phyloP scores from a whole-genome alignment of 2,113 vertebrate species.

The Monopterus albus region DNA sequence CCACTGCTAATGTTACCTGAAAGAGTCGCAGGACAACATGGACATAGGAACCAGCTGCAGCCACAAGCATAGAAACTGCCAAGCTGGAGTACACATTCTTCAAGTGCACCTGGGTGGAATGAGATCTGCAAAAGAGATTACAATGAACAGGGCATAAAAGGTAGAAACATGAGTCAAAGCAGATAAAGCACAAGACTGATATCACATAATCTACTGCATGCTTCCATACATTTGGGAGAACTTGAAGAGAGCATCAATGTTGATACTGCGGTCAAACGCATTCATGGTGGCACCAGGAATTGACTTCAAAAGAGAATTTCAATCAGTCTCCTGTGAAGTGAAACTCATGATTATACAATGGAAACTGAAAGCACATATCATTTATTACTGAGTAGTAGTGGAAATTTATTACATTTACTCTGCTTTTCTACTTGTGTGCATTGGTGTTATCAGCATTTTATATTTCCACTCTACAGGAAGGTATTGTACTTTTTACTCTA shows the following conservation, averaged over 20 bases:
- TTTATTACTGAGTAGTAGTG: neutral
- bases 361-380: neutral
- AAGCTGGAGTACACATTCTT: conserved; percentile 96
- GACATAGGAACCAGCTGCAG: conserved; percentile 88
- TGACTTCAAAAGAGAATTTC: conserved; percentile 16
- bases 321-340: conserved; percentile 4
- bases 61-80: conserved; percentile 91
- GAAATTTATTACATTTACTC: neutral
- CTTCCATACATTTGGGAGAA: conserved; percentile 94
- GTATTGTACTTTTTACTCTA: neutral
- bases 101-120: conserved; percentile 94
- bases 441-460: no score
- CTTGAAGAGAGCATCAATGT: conserved; percentile 91
- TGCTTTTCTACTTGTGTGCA: neutral
- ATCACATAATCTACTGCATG: neutral
- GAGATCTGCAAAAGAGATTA: conserved; percentile 80
- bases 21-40: conserved; percentile 89
- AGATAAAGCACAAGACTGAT: neutral
- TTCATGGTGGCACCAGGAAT: conserved; percentile 84
- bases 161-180: neutral
- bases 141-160: neutral
- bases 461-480: no score
- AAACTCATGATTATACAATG: neutral
- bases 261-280: conserved; percentile 92
- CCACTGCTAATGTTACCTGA: conserved; percentile 86